These are phyloP conservation scores for Heteronetta atricapilla DNA, from an alignment of 2,113 vertebrate genomes.

Conservation along the genomic window DNA sequence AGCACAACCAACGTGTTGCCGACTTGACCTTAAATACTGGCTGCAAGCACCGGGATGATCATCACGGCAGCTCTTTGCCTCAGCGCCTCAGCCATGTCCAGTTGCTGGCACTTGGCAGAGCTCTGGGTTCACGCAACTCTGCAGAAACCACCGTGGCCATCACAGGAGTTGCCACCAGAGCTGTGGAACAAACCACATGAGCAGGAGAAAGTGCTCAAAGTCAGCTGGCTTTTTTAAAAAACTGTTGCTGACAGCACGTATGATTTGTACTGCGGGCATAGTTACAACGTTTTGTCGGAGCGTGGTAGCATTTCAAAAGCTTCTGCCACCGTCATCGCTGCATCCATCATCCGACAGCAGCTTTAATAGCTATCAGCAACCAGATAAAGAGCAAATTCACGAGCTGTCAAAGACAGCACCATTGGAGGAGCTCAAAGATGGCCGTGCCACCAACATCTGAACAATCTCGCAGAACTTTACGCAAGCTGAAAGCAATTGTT, in stretches of 20 bases:
- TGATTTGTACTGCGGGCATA: neutral
- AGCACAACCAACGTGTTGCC: neutral
- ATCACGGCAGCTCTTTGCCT: neutral
- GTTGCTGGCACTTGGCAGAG: fast-evolving
- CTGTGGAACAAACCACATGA: neutral
- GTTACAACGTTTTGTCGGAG: neutral
- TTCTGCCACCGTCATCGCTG: neutral
- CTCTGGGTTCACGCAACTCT: neutral
- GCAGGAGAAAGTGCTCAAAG: neutral
- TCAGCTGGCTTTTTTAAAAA: neutral
- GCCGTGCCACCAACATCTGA: fast-evolving
- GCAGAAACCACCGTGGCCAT: neutral
- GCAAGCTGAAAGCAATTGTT: neutral
- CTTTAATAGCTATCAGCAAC: neutral
- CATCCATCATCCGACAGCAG: neutral
- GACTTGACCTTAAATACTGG: neutral
- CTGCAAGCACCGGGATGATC: neutral
- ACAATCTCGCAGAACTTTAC: neutral
- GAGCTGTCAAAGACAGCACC: neutral
- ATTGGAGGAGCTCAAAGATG: neutral
- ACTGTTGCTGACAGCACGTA: neutral
- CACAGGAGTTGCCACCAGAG: neutral
- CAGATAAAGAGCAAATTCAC: neutral
- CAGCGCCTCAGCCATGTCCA: neutral
- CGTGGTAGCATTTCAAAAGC: neutral